Percentiles rank a stretch among this genome's conserved stretches.
phyloP scores from a whole-genome alignment of 2,113 vertebrate genomes.

The Aphyosemion australe region DNA sequence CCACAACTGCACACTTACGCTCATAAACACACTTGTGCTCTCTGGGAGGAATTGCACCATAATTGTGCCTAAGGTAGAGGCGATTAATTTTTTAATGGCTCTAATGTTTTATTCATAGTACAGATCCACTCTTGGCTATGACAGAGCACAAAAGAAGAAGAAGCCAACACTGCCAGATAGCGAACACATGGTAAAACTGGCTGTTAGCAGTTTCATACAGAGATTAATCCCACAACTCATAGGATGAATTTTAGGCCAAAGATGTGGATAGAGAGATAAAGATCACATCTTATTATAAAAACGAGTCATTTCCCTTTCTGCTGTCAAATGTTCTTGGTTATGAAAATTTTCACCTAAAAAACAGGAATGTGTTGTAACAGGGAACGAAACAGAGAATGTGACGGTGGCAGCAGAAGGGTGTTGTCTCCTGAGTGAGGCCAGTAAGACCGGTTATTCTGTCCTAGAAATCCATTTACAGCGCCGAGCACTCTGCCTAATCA shows the following conservation, averaged over 20 bases:
- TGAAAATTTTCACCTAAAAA: conserved; percentile 11
- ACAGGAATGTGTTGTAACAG: conserved; percentile 5
- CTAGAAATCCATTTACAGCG: conserved; percentile 59
- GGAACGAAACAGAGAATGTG: conserved; percentile 14
- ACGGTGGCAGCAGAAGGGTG: conserved; percentile 40
- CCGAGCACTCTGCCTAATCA: conserved; percentile 33
- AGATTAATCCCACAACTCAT: conserved; percentile 28
- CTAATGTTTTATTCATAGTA: conserved; percentile 82
- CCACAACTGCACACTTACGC: conserved; percentile 9
- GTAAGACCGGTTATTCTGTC: conserved; percentile 64
- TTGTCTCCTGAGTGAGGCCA: conserved; percentile 50
- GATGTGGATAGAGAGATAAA: conserved; percentile 6
- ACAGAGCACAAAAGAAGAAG: conserved; percentile 25
- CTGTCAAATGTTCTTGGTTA: conserved; percentile 1
- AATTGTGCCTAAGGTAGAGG: conserved; percentile 78
- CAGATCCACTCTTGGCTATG: conserved; percentile 60
- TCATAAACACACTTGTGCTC: conserved; percentile 21
- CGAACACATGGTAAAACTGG: conserved; percentile 41
- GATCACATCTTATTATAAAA: conserved; percentile 19
- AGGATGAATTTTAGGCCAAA: conserved; percentile 15
- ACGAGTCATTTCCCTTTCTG: conserved; percentile 1
- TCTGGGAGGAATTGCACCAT: conserved; percentile 66
- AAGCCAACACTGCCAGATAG: conserved; percentile 32
- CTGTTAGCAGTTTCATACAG: conserved; percentile 41
- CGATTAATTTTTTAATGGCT: conserved; percentile 80